These are phyloP conservation scores for Eulemur albifrons DNA, from an alignment of 2,797 vertebrate genomes.

Conservation along the genomic window DNA sequence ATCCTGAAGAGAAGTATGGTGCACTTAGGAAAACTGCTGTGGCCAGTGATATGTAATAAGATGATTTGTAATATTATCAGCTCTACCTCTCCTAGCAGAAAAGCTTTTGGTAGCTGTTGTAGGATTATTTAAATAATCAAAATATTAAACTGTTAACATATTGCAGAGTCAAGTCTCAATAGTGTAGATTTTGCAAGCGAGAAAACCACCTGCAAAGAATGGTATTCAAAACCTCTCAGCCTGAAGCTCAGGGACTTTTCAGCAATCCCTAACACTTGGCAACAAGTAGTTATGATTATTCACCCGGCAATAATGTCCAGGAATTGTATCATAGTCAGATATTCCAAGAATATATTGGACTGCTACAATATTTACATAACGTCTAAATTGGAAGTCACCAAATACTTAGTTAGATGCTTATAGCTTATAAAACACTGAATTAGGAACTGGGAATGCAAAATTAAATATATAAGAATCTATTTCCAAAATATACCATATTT, in stretches of 20 bases:
- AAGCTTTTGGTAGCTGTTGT: neutral
- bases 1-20: neutral
- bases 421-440: neutral
- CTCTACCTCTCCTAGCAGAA: neutral
- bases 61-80: neutral
- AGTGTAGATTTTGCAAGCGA: neutral
- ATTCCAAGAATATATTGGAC: neutral
- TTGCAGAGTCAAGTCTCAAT: neutral
- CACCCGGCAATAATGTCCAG: neutral
- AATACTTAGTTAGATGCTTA: neutral
- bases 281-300: neutral
- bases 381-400: neutral
- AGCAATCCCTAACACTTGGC: neutral
- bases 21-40: neutral
- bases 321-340: neutral
- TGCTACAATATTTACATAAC: neutral
- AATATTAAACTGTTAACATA: neutral
- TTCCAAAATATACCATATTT: neutral
- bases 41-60: neutral
- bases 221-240: neutral
- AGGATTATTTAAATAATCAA: conserved; percentile 18
- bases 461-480: neutral
- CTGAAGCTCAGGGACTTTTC: neutral
- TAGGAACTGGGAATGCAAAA: neutral
- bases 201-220: neutral